A percentile compares a stretch with the other conserved stretches of the same genome.
Evolutionary conservation across 2,113 vertebrate genomes (phyloP).

Genomic region (Suricata suricatta): DNA sequence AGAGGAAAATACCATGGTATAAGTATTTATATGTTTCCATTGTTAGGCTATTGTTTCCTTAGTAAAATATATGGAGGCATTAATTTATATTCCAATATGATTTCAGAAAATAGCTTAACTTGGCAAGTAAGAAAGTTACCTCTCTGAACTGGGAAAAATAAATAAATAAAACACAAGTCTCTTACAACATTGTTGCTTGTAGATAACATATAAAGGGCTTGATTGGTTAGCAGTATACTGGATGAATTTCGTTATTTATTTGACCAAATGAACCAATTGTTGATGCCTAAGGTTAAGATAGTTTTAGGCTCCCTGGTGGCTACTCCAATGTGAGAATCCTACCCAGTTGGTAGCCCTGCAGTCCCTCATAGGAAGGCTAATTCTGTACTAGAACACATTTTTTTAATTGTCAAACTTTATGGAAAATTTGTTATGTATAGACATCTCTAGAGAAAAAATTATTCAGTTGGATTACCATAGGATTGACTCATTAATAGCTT

Average conservation of each 20-base stretch:
- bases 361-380: neutral
- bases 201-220: constrained; percentile 10
- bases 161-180: neutral
- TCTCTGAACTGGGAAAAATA: neutral
- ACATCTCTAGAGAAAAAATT: constrained; percentile 66
- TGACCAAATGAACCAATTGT: neutral
- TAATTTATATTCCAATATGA: neutral
- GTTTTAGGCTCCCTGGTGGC: neutral
- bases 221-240: neutral
- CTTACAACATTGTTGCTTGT: neutral
- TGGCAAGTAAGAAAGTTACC: neutral
- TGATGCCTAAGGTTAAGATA: neutral
- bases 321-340: neutral
- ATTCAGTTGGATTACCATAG: constrained; percentile 60
- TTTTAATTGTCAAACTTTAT: constrained; percentile 58
- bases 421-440: constrained; percentile 59
- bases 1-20: neutral
- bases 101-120: constrained; percentile 20
- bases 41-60: neutral
- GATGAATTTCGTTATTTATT: constrained; percentile 27
- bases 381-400: neutral
- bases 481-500: constrained; percentile 64
- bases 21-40: neutral
- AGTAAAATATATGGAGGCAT: neutral
- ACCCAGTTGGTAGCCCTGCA: neutral